Base-by-base conservation (phyloP, 2,113 vertebrate species). In the Pachyramphus minor region DNA sequence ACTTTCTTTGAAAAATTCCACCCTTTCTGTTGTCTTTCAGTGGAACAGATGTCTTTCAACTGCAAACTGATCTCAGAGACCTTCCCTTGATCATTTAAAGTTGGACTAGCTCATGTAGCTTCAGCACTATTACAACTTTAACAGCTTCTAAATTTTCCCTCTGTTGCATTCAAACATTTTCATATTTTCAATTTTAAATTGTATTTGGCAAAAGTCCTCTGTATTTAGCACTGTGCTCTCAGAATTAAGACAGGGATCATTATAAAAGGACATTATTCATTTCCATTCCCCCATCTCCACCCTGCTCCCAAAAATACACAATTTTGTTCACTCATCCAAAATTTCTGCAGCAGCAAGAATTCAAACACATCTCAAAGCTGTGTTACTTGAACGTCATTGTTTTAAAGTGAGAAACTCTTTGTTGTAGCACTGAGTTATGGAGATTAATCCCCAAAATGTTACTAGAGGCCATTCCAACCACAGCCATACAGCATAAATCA, bases 1-100 rank as follows among this genome's bases (percentile, higher is more conserved):
- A n/a, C 6, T 45, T 87, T 56, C 45, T 41, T 44, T 67, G 39
- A 50, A 18, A 31, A 47, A 8, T 3, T 14, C 37, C 20, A 27
- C 41, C 19, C 27, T 42, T 73, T 47, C 42, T 42, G 71, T 47
- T 91, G 74, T 59, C 44, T 79, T 76, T 66, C 67, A 66, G 76
- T 52, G 35, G 41, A 94, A 60, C 72, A 95, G 85, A 86, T 89
- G 78, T 28, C 64, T 84, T 55, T 92, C 71, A 66, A 31, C 39
- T 87, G 52, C 68, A 92, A 63, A 52, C 44, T 35, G 79, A 87
- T 44, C 74, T 67, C 52, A 17, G 42, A 45, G 39, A 50, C 20
- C 68, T 77, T 55, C 21, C 55, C 84, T 87, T 24, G 58, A 42
- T 71, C 68, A 52, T 63, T 89, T 47, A 12, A 75, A 87, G 62